Conservation (phyloP, 2,113 vertebrate species). For the Nipponia nippon region DNA sequence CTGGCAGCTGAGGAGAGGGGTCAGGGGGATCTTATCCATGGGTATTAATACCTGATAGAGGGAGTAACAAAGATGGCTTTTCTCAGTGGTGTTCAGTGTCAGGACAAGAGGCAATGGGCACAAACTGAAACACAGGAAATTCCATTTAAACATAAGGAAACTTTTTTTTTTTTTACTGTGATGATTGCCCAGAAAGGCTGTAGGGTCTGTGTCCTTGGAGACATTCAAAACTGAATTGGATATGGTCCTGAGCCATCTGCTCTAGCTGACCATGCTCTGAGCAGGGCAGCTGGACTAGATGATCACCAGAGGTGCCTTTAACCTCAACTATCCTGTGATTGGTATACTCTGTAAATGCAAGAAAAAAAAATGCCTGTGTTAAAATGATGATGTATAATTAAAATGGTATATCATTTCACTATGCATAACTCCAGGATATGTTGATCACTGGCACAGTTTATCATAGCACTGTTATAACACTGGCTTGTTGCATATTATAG, state of each 20-base stretch:
- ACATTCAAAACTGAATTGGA: background rate
- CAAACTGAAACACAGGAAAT: background rate
- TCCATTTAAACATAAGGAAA: background rate
- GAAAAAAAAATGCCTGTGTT: background rate
- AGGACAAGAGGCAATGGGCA: background rate
- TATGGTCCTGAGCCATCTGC: background rate
- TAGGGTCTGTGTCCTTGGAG: background rate
- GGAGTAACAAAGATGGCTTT: background rate
- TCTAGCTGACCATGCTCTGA: background rate
- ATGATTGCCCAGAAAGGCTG: background rate
- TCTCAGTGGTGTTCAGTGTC: background rate
- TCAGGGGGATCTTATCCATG: background rate
- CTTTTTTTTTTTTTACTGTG: background rate
- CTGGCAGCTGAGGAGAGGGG: background rate
- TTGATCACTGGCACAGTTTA: background rate
- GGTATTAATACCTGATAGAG: accelerated
- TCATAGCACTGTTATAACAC: background rate
- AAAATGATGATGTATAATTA: background rate
- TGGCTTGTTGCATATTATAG: background rate
- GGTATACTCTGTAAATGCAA: background rate
- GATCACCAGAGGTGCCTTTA: background rate
- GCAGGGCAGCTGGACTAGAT: background rate
- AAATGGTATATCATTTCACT: background rate
- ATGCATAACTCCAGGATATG: background rate
- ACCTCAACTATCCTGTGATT: background rate